Evolutionary conservation across 2,888 invertebrate species (phyloP), one percentile per base, ranked within the genome.

Genomic region (Bombyx huttoni): DNA sequence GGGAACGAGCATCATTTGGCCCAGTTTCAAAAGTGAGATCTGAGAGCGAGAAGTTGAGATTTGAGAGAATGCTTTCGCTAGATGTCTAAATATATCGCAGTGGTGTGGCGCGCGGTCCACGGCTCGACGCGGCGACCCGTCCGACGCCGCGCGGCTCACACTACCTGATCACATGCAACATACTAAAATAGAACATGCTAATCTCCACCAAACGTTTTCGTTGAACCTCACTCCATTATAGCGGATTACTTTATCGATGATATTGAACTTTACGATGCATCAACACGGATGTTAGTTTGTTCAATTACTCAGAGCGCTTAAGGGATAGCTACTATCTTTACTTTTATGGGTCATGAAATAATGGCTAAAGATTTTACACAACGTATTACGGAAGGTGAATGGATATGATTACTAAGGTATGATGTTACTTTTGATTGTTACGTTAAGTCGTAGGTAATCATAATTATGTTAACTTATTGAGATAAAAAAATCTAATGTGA

Each of bases 1-100:
- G 78, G 72, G 81, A 76, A 78, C 81, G 79, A 75, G 71, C 79
- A 81, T 81, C 82, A 77, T 84, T 87, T 88, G 87, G 87, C 87
- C 87, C 87, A 87, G 84, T 80, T 88, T 88, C 87, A 88, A 88
- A 82, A 81, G 81, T 80, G 81, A 78, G 85, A 81, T 74, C 79
- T 74, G 79, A 78, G 81, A 81, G 78, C 81, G 78, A 78, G 79
- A 82, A 79, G 81, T 82, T 77, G 75, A 78, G 76, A 78, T 84
- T 83, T 81, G 73, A 75, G 75, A 81, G 83, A 84, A 86, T 82
- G 83, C 78, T 84, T 85, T 82, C 77, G 84, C 75, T 80, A 69
- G 68, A 65, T 59, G 71, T 73, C 87, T 87, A 87, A 84, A 83
- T 81, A 81, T 85, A 86, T 64, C 78, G 57, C 62, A 61, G 63